Percentiles rank a stretch among this genome's conserved stretches.
Conservation (phyloP, 2,888 invertebrate genomes). For the Andrena marginata region DNA sequence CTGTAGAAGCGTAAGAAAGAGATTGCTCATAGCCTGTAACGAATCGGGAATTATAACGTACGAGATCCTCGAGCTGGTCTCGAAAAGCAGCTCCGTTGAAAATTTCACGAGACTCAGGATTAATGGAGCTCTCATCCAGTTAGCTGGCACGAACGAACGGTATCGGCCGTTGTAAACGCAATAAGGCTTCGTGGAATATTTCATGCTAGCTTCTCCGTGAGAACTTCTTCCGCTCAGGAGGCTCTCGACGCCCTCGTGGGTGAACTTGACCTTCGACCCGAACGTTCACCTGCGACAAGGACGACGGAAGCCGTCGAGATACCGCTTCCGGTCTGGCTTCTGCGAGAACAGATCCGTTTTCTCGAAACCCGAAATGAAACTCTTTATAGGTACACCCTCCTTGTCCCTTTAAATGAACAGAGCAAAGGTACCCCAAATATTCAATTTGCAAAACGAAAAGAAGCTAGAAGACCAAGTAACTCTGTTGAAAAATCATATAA, state of each 20-base stretch:
- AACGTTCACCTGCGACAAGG: conserved; percentile 69
- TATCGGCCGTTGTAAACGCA: conserved; percentile 26
- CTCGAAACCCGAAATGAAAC: background rate
- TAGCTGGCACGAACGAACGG: conserved; percentile 42
- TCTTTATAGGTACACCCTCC: no score
- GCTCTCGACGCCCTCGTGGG: conserved; percentile 52
- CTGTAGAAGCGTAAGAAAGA: background rate
- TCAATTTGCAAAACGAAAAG: no score
- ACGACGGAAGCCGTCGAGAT: conserved; percentile 60
- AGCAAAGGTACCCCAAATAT: no score
- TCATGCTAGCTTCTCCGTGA: conserved; percentile 48
- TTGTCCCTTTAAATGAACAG: background rate
- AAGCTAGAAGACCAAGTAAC: no score
- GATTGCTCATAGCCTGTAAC: background rate
- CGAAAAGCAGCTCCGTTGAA: conserved; percentile 4
- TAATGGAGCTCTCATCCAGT: conserved; percentile 14
- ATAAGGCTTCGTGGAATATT: conserved; percentile 46
- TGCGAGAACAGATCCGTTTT: conserved; percentile 16
- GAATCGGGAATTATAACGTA: background rate
- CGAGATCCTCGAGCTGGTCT: background rate
- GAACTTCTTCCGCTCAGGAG: conserved; percentile 52
- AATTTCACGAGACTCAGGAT: background rate
- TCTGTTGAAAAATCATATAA: background rate
- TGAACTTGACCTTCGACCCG: conserved; percentile 74
- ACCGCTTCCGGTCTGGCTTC: conserved; percentile 58